These are phyloP conservation scores for Pipistrellus pipistrellus DNA, from an alignment of 2,797 vertebrate species.

Conservation along the genomic window DNA sequence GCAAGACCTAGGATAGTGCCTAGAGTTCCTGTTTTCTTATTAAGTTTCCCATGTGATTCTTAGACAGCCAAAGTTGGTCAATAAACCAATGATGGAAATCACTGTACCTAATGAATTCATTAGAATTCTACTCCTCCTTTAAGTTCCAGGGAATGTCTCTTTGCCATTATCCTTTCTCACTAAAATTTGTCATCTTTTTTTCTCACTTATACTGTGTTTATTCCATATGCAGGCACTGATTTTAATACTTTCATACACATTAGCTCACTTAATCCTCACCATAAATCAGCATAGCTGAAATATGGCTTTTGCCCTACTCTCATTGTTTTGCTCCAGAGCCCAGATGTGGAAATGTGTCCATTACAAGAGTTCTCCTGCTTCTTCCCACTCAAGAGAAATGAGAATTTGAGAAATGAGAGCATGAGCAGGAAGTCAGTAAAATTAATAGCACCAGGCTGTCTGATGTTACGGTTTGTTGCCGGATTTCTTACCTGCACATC, in stretches of 20 bases:
- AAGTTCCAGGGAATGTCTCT: background rate
- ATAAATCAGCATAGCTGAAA: background rate
- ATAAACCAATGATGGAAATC: slow-evolving; percentile 29
- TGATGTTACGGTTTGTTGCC: slow-evolving; percentile 29
- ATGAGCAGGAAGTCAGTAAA: slow-evolving; percentile 58
- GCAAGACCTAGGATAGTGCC: background rate
- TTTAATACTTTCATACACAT: background rate
- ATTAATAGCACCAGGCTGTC: slow-evolving; percentile 48
- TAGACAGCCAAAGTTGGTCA: background rate
- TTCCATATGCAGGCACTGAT: background rate
- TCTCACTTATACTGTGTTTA: background rate
- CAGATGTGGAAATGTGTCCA: background rate
- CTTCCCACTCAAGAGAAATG: slow-evolving; percentile 16
- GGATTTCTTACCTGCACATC: slow-evolving; percentile 58
- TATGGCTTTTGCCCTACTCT: background rate
- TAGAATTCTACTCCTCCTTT: background rate
- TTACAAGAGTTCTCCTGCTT: background rate
- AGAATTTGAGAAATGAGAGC: background rate
- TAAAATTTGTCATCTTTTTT: background rate
- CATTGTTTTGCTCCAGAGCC: background rate
- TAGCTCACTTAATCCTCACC: slow-evolving; percentile 28
- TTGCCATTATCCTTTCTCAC: background rate
- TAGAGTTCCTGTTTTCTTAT: background rate
- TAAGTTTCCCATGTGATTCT: background rate
- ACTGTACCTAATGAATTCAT: background rate